phyloP scores from a whole-genome alignment of 2,888 invertebrate species.

The Oscheius sp. region DNA sequence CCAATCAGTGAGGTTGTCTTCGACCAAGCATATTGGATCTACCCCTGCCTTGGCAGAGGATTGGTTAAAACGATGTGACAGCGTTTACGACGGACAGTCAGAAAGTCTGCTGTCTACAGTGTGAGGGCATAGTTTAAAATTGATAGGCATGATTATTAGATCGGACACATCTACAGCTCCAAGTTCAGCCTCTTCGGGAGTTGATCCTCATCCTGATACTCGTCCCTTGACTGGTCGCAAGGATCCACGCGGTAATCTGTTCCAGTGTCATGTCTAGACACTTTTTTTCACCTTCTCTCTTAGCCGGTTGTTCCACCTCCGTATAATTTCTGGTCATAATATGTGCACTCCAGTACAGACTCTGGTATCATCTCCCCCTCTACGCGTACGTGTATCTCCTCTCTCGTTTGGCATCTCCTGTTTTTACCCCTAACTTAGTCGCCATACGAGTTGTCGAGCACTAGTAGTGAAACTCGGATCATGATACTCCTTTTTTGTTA shows the following conservation, averaged over 20 bases:
- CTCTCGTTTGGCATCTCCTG: not conserved
- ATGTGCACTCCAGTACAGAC: too few relatives aligned
- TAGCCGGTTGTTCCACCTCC: slow-evolving; percentile 9
- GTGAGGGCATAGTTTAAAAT: slow-evolving; percentile 31
- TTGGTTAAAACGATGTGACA: slow-evolving; percentile 37
- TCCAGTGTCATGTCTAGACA: slow-evolving; percentile 27
- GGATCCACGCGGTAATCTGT: slow-evolving; percentile 21
- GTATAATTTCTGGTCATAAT: slow-evolving; percentile 30
- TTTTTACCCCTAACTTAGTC: not conserved
- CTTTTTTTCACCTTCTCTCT: slow-evolving; percentile 2
- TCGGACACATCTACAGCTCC: slow-evolving; percentile 53
- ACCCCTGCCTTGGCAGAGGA: slow-evolving; percentile 47
- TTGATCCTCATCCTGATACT: slow-evolving; percentile 51
- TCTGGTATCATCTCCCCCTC: slow-evolving; percentile 4
- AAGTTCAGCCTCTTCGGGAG: slow-evolving; percentile 49
- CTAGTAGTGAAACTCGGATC: slow-evolving; percentile 18
- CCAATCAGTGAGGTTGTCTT: slow-evolving; percentile 45
- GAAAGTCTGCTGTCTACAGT: slow-evolving; percentile 55
- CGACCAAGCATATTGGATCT: slow-evolving; percentile 51
- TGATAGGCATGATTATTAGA: slow-evolving; percentile 32
- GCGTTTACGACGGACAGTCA: slow-evolving; percentile 42
- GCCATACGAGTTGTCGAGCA: slow-evolving; percentile 26
- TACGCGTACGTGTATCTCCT: slow-evolving; percentile 25
- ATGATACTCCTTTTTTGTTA: not conserved
- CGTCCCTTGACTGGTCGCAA: slow-evolving; percentile 45